phyloP scores from a whole-genome alignment of 2,888 invertebrate genomes.

The Sphecodes monilicornis region DNA sequence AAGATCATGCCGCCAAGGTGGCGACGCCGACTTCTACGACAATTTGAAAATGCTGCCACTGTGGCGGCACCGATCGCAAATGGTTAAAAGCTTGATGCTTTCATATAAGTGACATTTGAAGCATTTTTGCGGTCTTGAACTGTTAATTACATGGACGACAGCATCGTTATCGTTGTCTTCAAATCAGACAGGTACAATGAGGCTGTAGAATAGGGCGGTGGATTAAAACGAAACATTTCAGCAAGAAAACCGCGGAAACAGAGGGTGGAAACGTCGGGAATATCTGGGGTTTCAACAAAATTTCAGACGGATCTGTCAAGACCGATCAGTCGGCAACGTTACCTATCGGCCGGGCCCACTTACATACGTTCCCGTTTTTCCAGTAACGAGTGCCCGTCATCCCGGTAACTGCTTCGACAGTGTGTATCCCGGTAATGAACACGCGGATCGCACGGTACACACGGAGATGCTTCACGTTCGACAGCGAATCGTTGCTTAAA shows the following conservation, averaged over 20 bases:
- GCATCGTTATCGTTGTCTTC: background rate
- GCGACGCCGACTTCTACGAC: no score
- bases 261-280: background rate
- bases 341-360: slow-evolving; percentile 26
- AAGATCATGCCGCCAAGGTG: no score
- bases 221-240: slow-evolving; percentile 4
- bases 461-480: slow-evolving; percentile 45
- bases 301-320: slow-evolving; percentile 24
- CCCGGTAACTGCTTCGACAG: slow-evolving; percentile 37
- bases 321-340: slow-evolving; percentile 29
- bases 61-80: no score
- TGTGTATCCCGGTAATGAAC: slow-evolving; percentile 51
- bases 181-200: background rate
- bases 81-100: background rate
- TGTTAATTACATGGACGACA: background rate
- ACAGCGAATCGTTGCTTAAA: slow-evolving; percentile 59
- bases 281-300: slow-evolving; percentile 21
- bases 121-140: background rate
- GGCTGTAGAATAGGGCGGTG: background rate
- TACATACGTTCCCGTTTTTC: slow-evolving; percentile 38
- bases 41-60: no score
- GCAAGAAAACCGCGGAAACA: background rate
- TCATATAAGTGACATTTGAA: no score
- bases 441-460: slow-evolving; percentile 33
- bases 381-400: slow-evolving; percentile 57